These are phyloP conservation scores for Sylvilagus bachmani DNA, from an alignment of 2,113 vertebrate genomes.

Conservation along the genomic window DNA sequence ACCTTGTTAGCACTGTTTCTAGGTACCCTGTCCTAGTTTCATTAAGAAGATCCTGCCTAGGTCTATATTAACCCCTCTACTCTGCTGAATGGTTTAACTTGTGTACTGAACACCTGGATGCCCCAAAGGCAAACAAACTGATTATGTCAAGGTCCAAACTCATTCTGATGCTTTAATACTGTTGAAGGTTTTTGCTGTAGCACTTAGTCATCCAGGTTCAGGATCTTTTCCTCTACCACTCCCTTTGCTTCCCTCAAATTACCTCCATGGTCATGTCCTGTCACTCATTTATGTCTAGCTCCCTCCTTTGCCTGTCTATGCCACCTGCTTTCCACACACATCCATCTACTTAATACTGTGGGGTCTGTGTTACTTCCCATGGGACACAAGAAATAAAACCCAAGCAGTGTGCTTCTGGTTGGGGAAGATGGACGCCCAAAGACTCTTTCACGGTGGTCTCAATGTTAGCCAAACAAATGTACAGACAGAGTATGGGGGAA, in stretches of 20 bases:
- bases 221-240: background rate
- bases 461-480: background rate
- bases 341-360: background rate
- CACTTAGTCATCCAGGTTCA: background rate
- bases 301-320: background rate
- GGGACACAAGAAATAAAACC: background rate
- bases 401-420: background rate
- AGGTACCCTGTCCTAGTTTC: background rate
- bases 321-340: background rate
- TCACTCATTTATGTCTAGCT: background rate
- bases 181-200: background rate
- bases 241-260: background rate
- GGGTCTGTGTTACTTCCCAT: background rate
- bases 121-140: background rate
- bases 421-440: background rate
- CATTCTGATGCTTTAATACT: background rate
- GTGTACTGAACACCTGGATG: background rate
- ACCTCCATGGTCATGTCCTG: background rate
- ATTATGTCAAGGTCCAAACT: background rate
- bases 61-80: background rate
- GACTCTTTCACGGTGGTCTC: background rate
- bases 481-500: background rate
- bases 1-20: background rate
- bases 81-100: background rate
- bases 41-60: background rate